Conservation (phyloP, 2,888 invertebrate genomes). For the Macroteleia sp. region DNA sequence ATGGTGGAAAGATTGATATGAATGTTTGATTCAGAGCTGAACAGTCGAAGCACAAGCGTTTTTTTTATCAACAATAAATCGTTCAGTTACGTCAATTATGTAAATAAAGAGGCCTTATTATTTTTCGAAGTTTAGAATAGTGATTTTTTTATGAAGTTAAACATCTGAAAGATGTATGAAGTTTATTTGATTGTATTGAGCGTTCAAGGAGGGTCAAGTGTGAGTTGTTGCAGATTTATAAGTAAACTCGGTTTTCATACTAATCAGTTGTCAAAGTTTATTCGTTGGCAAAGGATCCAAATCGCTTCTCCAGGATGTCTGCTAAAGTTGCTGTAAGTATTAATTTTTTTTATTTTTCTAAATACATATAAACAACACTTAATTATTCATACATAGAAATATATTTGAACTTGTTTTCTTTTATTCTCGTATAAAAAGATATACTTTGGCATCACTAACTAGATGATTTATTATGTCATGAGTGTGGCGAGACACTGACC, state of each 20-base stretch:
- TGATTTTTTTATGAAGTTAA: slow-evolving; percentile 25
- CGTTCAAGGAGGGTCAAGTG: slow-evolving; percentile 75
- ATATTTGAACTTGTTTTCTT: no score
- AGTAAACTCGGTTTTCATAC: slow-evolving; percentile 70
- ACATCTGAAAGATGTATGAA: background rate
- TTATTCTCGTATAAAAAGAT: no score
- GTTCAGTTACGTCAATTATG: background rate
- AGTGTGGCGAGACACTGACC: no score
- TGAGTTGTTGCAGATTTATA: slow-evolving; percentile 79
- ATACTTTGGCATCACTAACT: no score
- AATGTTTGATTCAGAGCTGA: slow-evolving; percentile 13
- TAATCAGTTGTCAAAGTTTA: slow-evolving; percentile 72
- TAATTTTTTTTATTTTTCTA: no score
- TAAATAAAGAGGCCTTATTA: background rate
- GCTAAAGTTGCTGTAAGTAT: slow-evolving; percentile 38
- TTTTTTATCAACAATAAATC: background rate
- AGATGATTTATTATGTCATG: no score
- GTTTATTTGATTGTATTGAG: slow-evolving; percentile 12
- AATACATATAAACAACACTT: no score
- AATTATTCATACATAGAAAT: no score
- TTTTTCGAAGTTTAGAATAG: background rate
- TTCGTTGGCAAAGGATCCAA: slow-evolving; percentile 53
- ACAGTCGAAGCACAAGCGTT: no score
- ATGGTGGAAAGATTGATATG: slow-evolving; percentile 16
- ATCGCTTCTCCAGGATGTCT: slow-evolving; percentile 14